Percentiles rank a stretch among this genome's conserved stretches.
phyloP scores from a whole-genome alignment of 1,140 invertebrate genomes.

The Epicauta chinensis region DNA sequence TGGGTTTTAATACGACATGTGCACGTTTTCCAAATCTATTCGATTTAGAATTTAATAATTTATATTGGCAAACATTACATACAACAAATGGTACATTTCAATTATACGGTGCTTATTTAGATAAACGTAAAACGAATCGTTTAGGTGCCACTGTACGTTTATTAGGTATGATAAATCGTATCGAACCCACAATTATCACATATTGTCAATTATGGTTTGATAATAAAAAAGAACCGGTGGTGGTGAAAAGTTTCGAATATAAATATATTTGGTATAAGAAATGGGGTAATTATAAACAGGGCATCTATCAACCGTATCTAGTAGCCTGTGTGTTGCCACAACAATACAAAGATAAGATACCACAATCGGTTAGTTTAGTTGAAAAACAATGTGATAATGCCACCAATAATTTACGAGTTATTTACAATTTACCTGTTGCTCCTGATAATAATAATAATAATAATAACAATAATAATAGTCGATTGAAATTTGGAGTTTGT shows the following conservation, averaged over 20 bases:
- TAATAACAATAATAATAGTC: no score
- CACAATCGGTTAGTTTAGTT: constrained; percentile 76
- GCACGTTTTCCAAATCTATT: constrained; percentile 77
- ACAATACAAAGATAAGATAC: constrained; percentile 62
- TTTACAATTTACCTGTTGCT: constrained; percentile 60
- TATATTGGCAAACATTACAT: constrained; percentile 80
- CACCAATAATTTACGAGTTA: constrained; percentile 80
- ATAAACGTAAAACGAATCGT: constrained; percentile 66
- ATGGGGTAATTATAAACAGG: constrained; percentile 91
- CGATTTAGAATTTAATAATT: constrained; percentile 86
- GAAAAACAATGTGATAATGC: constrained; percentile 78
- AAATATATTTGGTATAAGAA: constrained; percentile 92
- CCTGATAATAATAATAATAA: constrained; percentile 63
- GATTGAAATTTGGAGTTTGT: constrained; percentile 94
- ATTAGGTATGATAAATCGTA: constrained; percentile 85
- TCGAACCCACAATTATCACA: constrained; percentile 74
- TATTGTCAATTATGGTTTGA: constrained; percentile 90
- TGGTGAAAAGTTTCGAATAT: constrained; percentile 78
- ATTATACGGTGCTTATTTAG: constrained; percentile 83
- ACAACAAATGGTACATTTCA: constrained; percentile 81
- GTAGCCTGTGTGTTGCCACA: constrained; percentile 81
- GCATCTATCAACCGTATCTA: constrained; percentile 85
- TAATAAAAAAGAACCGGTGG: constrained; percentile 65
- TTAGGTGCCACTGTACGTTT: constrained; percentile 77
- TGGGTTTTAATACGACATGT: constrained; percentile 67